phyloP scores from a whole-genome alignment of 1,140 invertebrate genomes.

The Leptinotarsa texana region DNA sequence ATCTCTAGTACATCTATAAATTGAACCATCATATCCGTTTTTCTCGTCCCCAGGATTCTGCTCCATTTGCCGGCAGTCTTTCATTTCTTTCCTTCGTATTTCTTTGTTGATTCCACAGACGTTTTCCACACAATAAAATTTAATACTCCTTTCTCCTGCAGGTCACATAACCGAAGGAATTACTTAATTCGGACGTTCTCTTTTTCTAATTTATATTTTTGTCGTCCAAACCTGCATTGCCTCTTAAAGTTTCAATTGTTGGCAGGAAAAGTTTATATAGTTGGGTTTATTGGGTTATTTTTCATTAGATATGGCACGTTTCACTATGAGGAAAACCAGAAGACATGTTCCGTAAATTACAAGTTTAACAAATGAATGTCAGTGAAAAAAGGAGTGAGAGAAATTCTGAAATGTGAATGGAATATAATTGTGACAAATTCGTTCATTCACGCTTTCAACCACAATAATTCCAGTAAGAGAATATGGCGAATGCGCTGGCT shows the following conservation, averaged over 20 bases:
- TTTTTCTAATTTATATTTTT: conserved; percentile 7
- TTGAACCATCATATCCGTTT: conserved; percentile 29
- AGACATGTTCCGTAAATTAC: too few species aligned
- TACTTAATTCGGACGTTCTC: conserved; percentile 1
- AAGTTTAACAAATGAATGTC: too few species aligned
- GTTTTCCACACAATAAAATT: conserved; percentile 38
- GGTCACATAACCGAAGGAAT: conserved; percentile 25
- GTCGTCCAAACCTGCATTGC: not conserved
- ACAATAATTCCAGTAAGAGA: too few species aligned
- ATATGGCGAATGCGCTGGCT: too few species aligned
- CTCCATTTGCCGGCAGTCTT: conserved; percentile 30
- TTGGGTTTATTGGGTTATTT: not conserved
- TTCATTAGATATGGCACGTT: not conserved
- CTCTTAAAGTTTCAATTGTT: conserved; percentile 2
- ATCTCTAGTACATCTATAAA: not conserved
- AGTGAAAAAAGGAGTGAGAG: too few species aligned
- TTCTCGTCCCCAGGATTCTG: conserved; percentile 23
- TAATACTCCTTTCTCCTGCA: conserved; percentile 33
- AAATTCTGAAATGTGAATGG: too few species aligned
- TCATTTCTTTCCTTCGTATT: conserved; percentile 27
- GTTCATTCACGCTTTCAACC: too few species aligned
- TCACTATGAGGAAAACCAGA: too few species aligned
- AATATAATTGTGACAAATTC: too few species aligned
- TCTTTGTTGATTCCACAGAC: conserved; percentile 33
- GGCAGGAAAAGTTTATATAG: not conserved